Evolutionary conservation across 1,140 invertebrate species (phyloP).

Genomic region (Samia ricini): DNA sequence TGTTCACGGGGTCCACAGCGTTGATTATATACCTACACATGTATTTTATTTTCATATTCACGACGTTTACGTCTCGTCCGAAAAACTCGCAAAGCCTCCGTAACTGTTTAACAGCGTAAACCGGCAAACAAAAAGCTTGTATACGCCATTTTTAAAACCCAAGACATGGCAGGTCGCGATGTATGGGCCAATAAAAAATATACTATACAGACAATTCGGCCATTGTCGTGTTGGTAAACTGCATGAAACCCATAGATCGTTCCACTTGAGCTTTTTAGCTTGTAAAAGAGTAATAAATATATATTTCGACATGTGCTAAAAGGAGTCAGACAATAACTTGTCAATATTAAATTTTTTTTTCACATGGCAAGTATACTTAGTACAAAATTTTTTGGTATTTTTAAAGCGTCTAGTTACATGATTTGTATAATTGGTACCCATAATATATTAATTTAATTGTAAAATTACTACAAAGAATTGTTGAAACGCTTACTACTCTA

Average conservation of each 20-base stretch:
- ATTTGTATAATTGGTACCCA: neutral
- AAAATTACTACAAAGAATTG: neutral
- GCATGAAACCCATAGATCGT: slow-evolving; percentile 75
- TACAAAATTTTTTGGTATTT: neutral
- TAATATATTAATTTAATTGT: neutral
- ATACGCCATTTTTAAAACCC: slow-evolving; percentile 79
- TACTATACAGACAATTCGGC: slow-evolving; percentile 74
- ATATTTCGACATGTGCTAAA: slow-evolving; percentile 71
- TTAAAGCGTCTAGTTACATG: neutral
- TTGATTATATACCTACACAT: slow-evolving; percentile 75
- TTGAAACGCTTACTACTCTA: too few relatives aligned
- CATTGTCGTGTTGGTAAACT: slow-evolving; percentile 78
- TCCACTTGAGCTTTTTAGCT: slow-evolving; percentile 73
- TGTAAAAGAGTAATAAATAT: slow-evolving; percentile 77
- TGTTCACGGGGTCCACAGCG: slow-evolving; percentile 68
- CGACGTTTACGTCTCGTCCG: slow-evolving; percentile 62
- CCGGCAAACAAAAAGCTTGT: slow-evolving; percentile 79
- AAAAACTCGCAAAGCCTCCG: slow-evolving; percentile 60
- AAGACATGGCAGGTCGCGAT: slow-evolving; percentile 77
- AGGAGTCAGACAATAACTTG: slow-evolving; percentile 65
- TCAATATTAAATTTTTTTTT: slow-evolving; percentile 42
- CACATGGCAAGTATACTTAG: slow-evolving; percentile 42
- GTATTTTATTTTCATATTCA: slow-evolving; percentile 78
- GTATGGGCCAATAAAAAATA: slow-evolving; percentile 77
- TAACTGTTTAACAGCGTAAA: slow-evolving; percentile 74